A percentile compares a stretch with the other conserved stretches of the same genome.
These are phyloP conservation scores for Sepioteuthis lessoniana DNA, from an alignment of 2,888 invertebrate genomes.

Conservation along the genomic window DNA sequence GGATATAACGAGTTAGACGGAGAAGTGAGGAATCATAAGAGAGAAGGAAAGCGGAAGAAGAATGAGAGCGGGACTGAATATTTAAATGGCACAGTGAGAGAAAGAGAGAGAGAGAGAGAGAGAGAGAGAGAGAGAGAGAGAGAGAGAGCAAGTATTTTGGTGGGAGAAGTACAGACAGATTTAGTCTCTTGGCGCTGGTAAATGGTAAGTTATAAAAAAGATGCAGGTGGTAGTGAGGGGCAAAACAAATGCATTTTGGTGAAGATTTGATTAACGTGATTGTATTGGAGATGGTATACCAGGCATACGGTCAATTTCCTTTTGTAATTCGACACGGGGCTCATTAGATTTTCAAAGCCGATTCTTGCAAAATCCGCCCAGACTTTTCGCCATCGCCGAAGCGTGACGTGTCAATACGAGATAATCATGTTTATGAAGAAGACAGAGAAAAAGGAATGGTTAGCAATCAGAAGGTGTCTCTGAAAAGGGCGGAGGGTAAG, in stretches of 20 bases:
- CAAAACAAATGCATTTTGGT: not conserved
- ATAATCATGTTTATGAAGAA: not conserved
- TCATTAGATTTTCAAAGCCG: not conserved
- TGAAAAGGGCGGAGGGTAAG: not conserved
- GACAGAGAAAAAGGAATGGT: not conserved
- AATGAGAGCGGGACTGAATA: too few relatives aligned
- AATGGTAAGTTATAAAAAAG: not conserved
- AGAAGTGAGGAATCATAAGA: too few relatives aligned
- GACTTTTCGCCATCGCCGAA: not conserved
- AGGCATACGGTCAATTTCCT: not conserved
- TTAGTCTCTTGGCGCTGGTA: not conserved
- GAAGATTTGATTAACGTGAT: not conserved
- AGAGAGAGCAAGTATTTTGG: too few relatives aligned
- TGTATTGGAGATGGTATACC: not conserved
- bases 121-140: too few relatives aligned
- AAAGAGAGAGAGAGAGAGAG: too few relatives aligned
- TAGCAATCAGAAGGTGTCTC: not conserved
- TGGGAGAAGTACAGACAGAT: too few relatives aligned
- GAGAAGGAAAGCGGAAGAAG: too few relatives aligned
- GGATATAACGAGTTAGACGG: too few relatives aligned
- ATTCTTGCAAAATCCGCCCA: not conserved
- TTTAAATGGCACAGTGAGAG: too few relatives aligned
- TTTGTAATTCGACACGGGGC: not conserved
- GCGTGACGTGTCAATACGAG: not conserved
- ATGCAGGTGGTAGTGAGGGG: not conserved